Conservation (phyloP, 2,113 vertebrate genomes). For the Dipodomys ordii region DNA sequence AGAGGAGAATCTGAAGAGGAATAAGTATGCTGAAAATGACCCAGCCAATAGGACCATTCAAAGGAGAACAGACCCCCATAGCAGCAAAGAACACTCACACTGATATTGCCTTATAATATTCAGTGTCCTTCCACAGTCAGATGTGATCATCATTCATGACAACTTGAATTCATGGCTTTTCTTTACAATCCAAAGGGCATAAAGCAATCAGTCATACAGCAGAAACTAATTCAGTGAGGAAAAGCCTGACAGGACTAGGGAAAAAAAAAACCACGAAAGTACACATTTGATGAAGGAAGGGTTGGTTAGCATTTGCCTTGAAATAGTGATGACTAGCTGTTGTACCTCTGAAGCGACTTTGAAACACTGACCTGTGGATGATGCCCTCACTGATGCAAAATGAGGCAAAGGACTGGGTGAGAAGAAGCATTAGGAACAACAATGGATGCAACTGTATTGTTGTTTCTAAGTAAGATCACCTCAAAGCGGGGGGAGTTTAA, state of each 20-base stretch:
- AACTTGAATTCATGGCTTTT: background rate
- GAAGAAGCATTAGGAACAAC: background rate
- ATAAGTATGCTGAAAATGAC: background rate
- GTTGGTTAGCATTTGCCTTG: slow-evolving; percentile 9
- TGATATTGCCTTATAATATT: background rate
- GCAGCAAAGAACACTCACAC: background rate
- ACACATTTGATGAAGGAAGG: background rate
- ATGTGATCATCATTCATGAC: background rate
- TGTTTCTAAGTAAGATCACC: background rate
- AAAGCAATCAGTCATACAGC: background rate
- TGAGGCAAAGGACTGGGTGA: background rate
- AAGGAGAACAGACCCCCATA: background rate
- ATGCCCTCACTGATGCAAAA: background rate
- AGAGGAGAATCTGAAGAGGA: background rate
- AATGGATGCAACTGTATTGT: background rate
- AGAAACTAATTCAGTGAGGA: slow-evolving; percentile 3
- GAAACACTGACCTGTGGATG: background rate
- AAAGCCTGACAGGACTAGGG: background rate
- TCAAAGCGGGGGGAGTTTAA: background rate
- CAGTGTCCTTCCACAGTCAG: background rate
- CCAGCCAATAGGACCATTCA: background rate
- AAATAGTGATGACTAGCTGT: background rate
- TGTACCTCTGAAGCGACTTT: background rate
- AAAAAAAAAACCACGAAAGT: slow-evolving; percentile 1
- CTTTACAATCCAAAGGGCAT: background rate